Base-by-base conservation (phyloP, 2,888 invertebrate species). In the Epirrhoe alternata region DNA sequence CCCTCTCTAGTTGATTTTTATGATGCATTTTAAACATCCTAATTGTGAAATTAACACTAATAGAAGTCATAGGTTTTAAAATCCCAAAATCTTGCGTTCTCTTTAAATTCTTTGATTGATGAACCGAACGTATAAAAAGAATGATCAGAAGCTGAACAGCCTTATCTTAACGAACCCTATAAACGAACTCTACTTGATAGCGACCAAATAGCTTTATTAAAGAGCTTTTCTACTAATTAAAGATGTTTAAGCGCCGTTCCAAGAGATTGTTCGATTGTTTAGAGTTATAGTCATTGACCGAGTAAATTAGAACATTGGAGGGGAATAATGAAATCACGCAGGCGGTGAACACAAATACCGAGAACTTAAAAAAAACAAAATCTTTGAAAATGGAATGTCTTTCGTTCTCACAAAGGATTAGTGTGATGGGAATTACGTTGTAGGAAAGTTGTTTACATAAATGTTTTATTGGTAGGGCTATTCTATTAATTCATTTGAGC, bases 131-230 rank as follows among this genome's bases (percentile, higher is more conserved):
- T 30, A 52, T 51, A 63, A 60, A 55, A 50, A 55, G 8, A 58
- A 58, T 33, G 68, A 66, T 68, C 74, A 47, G 69, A 68, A 74
- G 74, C 78, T 86, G 85, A 84, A 84, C 81, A 79, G 69, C 76
- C 72, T 79, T 82, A 86, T 86, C 87, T 85, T 79, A 85, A 86
- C 81, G 77, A 81, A 84, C 78, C 75, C 79, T 78, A 83, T 84
- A 83, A 82, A 85, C 61, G 77, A 70, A 79, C 81, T 81, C 83
- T 75, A 80, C 76, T 78, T 77, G 78, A 86, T 86, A 80, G 84
- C 83, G 78, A 81, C 84, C 82, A 84, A 83, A 87, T 86, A 76
- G 78, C 83, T 86, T 86, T 84, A 87, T 86, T 83, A 86, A 81
- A 76, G 81, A 84, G 74, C 81, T 83, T 84, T 82, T 76, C 76